Evolutionary conservation across 2,113 vertebrate species (phyloP).

Genomic region (Macaca fascicularis): DNA sequence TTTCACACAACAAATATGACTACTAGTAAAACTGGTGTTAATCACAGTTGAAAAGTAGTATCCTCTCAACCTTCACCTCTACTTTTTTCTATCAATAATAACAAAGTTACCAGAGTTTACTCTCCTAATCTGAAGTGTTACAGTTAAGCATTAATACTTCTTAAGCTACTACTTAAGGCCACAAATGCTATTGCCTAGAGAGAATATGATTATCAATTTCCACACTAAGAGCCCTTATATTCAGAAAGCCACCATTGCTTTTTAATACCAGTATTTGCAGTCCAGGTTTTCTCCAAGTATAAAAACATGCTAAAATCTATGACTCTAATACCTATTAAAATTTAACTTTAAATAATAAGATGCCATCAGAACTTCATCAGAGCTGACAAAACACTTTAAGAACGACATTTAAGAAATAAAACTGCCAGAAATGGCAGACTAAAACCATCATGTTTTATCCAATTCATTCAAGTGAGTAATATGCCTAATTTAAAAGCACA

Average conservation of each 20-base stretch:
- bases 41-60: conserved; percentile 14
- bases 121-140: not conserved
- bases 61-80: not conserved
- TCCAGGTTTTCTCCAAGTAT: not conserved
- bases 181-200: not conserved
- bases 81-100: conserved; percentile 17
- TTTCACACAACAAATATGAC: conserved; percentile 2
- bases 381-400: conserved; percentile 62
- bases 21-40: conserved; percentile 33
- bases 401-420: conserved; percentile 60
- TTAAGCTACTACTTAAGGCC: conserved; percentile 16
- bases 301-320: conserved; percentile 54
- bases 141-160: not conserved
- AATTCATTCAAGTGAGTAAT: conserved; percentile 20
- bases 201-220: not conserved
- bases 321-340: conserved; percentile 57
- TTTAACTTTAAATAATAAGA: conserved; percentile 60
- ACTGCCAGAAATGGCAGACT: conserved; percentile 1
- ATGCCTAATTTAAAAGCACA: conserved; percentile 31
- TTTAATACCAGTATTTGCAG: conserved; percentile 31
- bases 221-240: not conserved
- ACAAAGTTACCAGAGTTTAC: conserved; percentile 16
- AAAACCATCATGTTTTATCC: not conserved
- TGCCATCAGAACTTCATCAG: conserved; percentile 47
- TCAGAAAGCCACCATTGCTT: conserved; percentile 23